Evolutionary conservation across 2,113 vertebrate species (phyloP), one percentile per base, ranked within the genome.

Genomic region (Vicugna pacos): DNA sequence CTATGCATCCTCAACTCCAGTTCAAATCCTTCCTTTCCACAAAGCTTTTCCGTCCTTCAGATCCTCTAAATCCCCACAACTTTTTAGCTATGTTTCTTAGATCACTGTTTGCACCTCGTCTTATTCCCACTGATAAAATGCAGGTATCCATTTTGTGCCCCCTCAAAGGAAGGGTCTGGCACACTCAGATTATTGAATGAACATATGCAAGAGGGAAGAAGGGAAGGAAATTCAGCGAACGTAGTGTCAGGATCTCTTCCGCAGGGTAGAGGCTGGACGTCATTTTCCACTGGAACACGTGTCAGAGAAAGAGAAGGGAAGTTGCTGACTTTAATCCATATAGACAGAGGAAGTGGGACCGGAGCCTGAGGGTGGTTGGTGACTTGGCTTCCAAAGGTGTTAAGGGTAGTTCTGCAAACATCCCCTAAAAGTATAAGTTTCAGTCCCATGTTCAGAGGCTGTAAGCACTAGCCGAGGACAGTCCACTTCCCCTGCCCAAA

Each of bases 371-470:
- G 30, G 56, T 38, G 30, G 32, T 11, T 89, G 54, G 15, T 19
- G 76, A 93, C 75, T 88, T 70, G 24, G 70, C 73, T 91, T 56
- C 62, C 35, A 85, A 50, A 92, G 72, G 70, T 76, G 6, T 9
- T 52, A 56, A 76, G 62, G 69, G 26, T 7, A 38, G 72, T 96
- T 96, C 88, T 89, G 91, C 84, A 95, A 97, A 90, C 3, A 30
- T 58, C 15, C 32, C 35, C 64, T 32, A 5, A 73, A 88, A 77
- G 54, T 67, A 4, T 11, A 58, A 19, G 64, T 93, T 91, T 92
- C 75, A 24, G 50, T 70, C 35, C 67, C 3, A 1, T 4, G 22
- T 17, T 90, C 84, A 77, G 92, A 88, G 22, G 56, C 77, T 48
- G 38, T 58, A 20, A 56, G 62, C 72, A 28, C 70, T 17, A 48